These are phyloP conservation scores for Coracias cyanogaster DNA, from an alignment of 2,797 vertebrate species.

Conservation along the genomic window DNA sequence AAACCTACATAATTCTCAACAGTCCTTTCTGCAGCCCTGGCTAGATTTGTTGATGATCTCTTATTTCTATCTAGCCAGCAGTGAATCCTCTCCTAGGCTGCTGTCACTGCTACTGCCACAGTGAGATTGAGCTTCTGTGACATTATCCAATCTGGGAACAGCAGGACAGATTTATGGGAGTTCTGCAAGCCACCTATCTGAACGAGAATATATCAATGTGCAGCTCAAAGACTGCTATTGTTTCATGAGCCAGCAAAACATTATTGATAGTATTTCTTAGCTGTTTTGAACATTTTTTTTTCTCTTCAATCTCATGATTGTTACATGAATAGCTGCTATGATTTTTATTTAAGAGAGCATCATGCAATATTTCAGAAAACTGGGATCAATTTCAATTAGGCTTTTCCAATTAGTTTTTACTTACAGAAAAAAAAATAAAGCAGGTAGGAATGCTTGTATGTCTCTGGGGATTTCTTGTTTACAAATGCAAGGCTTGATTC, in stretches of 20 bases:
- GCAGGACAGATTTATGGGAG: not conserved
- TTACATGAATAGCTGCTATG: not conserved
- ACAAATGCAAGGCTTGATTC: not conserved
- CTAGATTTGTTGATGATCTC: not conserved
- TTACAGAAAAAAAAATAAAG: not conserved
- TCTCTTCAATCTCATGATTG: not conserved
- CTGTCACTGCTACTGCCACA: not conserved
- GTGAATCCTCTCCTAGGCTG: not conserved
- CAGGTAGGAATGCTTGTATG: not conserved
- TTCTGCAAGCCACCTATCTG: not conserved
- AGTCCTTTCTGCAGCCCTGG: not conserved
- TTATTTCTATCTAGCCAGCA: not conserved
- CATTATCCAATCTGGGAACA: not conserved
- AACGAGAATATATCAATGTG: not conserved
- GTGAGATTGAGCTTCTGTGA: slow-evolving; percentile 7
- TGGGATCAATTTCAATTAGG: slow-evolving; percentile 17
- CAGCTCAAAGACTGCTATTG: not conserved
- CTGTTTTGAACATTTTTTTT: not conserved
- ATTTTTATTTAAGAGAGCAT: slow-evolving; percentile 8
- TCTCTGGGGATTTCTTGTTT: slow-evolving; percentile 12
- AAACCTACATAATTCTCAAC: not conserved
- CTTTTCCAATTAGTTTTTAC: slow-evolving; percentile 1
- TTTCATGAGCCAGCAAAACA: not conserved
- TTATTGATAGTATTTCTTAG: not conserved
- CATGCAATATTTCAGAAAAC: slow-evolving; percentile 22